These are phyloP conservation scores for Isaurus tuberculatus DNA, from an alignment of 92 coral and sea anemone species.

Conservation along the genomic window DNA sequence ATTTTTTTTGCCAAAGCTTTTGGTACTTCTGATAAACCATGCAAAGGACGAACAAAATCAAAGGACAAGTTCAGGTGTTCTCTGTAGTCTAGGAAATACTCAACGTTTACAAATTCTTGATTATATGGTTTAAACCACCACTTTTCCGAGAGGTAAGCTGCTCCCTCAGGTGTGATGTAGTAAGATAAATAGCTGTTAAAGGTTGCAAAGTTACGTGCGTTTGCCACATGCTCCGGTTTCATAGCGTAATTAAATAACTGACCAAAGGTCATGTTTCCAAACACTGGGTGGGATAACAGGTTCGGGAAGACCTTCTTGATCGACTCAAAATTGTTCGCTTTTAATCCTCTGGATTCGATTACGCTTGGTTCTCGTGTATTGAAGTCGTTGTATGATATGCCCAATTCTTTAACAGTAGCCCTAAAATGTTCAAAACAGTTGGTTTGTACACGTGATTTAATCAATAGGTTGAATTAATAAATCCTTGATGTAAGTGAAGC, in stretches of 20 bases:
- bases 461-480: no score
- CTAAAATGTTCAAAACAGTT: not conserved
- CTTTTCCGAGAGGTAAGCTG: constrained; percentile 41
- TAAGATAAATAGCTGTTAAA: not conserved
- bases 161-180: constrained; percentile 13
- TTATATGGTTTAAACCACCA: no score
- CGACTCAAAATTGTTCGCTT: not conserved
- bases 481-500: no score
- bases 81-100: constrained; percentile 19
- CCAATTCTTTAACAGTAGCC: not conserved
- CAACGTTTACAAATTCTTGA: constrained; percentile 26
- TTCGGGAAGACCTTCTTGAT: not conserved
- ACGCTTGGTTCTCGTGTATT: not conserved
- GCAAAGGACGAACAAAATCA: constrained; percentile 37
- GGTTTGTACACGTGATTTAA: no score
- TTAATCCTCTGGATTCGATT: not conserved
- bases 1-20: no score
- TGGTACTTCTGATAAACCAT: no score
- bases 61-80: constrained; percentile 20
- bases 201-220: not conserved
- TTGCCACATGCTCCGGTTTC: constrained; percentile 1
- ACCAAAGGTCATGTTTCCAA: not conserved
- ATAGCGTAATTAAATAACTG: not conserved
- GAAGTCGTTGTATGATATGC: not conserved
- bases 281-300: not conserved